Evolutionary conservation across 2,888 invertebrate species (phyloP).

Genomic region (Mylabris sibirica): DNA sequence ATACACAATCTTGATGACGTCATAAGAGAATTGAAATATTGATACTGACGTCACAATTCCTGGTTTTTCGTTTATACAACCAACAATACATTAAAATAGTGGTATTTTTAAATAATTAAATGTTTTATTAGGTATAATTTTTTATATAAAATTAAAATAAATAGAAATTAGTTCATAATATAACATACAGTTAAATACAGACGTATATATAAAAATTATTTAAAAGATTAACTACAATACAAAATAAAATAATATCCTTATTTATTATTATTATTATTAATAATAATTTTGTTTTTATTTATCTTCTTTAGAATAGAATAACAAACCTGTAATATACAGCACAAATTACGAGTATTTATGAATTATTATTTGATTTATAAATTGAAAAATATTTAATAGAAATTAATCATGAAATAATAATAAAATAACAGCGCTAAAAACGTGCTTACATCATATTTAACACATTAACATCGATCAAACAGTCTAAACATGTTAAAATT

Average conservation of each 20-base stretch:
- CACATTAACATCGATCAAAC: conserved; percentile 17
- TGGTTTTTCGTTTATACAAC: not conserved
- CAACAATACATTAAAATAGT: not conserved
- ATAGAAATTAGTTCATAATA: conserved; percentile 43
- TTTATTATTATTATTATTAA: not conserved
- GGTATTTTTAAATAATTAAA: not conserved
- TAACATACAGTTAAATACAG: conserved; percentile 21
- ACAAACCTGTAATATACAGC: conserved; percentile 28
- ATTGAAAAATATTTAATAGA: conserved; percentile 19
- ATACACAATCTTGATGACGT: too few relatives aligned
- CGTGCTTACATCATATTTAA: conserved; percentile 20
- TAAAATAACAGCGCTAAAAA: conserved; percentile 11
- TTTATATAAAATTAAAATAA: conserved; percentile 45
- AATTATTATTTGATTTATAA: conserved; percentile 15
- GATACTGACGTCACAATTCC: too few relatives aligned
- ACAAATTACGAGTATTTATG: conserved; percentile 24
- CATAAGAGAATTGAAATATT: too few relatives aligned
- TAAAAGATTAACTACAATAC: conserved; percentile 40
- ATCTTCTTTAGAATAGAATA: not conserved
- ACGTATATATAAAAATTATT: conserved; percentile 41
- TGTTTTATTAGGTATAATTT: not conserved
- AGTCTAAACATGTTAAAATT: conserved; percentile 21
- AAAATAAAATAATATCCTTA: not conserved
- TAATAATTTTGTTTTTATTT: not conserved
- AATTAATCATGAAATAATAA: not conserved